Evolutionary conservation across 2,797 vertebrate species (phyloP).

Genomic region (Momotus momota): DNA sequence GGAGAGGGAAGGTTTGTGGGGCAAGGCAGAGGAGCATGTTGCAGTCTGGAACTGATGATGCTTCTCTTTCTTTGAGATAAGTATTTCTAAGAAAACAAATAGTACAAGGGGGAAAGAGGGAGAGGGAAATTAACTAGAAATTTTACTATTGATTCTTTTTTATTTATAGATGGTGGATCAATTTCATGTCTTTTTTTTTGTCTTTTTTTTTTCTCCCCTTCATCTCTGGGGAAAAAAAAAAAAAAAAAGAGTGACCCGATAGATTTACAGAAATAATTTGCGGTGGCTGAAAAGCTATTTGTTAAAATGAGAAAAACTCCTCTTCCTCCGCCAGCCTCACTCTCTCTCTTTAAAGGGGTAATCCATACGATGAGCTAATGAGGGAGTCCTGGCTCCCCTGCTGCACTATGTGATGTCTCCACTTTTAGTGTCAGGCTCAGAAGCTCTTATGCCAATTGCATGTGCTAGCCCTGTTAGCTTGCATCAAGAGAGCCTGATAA

Average conservation of each 20-base stretch:
- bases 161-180: slow-evolving; percentile 69
- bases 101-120: not conserved
- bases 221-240: not conserved
- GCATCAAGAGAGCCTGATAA: slow-evolving; percentile 50
- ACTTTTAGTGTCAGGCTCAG: slow-evolving; percentile 24
- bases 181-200: not conserved
- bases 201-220: not conserved
- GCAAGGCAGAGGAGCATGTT: not conserved
- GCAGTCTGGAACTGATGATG: not conserved
- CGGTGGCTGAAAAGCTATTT: slow-evolving; percentile 36
- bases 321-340: not conserved
- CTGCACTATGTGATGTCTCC: slow-evolving; percentile 10
- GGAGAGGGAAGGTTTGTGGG: not conserved
- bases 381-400: slow-evolving; percentile 47
- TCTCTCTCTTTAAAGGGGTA: slow-evolving; percentile 37
- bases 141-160: slow-evolving; percentile 67
- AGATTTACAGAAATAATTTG: slow-evolving; percentile 63
- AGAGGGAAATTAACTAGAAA: slow-evolving; percentile 54
- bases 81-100: slow-evolving; percentile 59
- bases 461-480: slow-evolving; percentile 50
- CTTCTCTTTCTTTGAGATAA: slow-evolving; percentile 41
- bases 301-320: slow-evolving; percentile 39
- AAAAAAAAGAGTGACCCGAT: slow-evolving; percentile 12
- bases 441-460: slow-evolving; percentile 51
- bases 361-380: slow-evolving; percentile 22